These are phyloP conservation scores for Diuraphis noxia DNA, from an alignment of 1,140 invertebrate species.

Conservation along the genomic window DNA sequence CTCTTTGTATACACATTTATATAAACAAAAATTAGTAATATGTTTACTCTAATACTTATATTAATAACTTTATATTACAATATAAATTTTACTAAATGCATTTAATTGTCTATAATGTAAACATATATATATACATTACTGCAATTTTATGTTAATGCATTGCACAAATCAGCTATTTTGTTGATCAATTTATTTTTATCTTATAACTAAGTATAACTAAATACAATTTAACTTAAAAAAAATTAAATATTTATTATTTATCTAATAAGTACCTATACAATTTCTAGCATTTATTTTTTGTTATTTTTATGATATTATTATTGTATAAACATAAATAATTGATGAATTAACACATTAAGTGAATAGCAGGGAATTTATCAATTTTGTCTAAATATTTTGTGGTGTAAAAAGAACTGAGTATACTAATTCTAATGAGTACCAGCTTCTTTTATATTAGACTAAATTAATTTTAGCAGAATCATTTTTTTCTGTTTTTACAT, in stretches of 20 bases:
- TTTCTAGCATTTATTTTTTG: neutral
- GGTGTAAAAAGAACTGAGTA: too few relatives aligned
- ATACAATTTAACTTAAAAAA: neutral
- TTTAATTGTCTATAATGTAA: neutral
- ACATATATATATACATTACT: neutral
- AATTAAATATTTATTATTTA: neutral
- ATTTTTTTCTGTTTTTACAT: too few relatives aligned
- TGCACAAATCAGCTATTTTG: neutral
- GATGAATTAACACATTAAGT: too few relatives aligned
- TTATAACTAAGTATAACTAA: neutral
- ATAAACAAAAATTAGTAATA: neutral
- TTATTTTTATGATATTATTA: neutral
- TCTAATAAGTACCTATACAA: neutral
- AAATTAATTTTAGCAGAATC: too few relatives aligned
- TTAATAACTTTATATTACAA: neutral
- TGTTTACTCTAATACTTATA: neutral
- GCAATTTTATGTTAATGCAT: neutral
- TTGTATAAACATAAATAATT: neutral
- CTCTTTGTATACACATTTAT: neutral
- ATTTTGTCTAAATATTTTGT: too few relatives aligned
- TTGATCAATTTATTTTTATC: neutral
- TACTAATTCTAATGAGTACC: too few relatives aligned
- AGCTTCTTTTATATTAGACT: too few relatives aligned
- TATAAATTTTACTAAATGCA: neutral
- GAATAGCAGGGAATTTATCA: too few relatives aligned